Evolutionary conservation across 2,797 vertebrate genomes (phyloP).

Genomic region (Potorous gilbertii): DNA sequence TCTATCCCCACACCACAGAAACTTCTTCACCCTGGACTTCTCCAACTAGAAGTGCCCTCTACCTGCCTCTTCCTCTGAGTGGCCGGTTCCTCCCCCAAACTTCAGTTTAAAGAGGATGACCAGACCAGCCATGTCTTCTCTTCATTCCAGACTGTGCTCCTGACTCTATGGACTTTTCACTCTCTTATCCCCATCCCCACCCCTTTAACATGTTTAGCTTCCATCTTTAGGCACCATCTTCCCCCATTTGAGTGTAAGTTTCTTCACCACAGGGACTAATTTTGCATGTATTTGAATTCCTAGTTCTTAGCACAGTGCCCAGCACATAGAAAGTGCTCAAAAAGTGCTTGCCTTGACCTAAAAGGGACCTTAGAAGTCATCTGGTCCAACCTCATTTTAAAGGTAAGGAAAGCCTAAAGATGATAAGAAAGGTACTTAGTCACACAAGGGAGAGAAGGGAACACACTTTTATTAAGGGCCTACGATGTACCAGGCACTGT

Average conservation of each 20-base stretch:
- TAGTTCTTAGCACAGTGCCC: background rate
- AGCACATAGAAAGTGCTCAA: background rate
- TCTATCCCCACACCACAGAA: background rate
- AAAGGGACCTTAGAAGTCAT: background rate
- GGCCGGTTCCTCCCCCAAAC: background rate
- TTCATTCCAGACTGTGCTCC: background rate
- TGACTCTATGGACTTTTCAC: background rate
- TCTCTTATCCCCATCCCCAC: background rate
- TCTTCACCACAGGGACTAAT: background rate
- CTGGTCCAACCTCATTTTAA: background rate
- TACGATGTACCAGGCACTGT: background rate
- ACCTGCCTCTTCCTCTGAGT: background rate
- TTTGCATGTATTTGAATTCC: background rate
- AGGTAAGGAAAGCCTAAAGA: background rate
- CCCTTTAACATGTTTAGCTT: background rate
- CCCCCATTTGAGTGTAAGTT: background rate
- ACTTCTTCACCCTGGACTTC: background rate
- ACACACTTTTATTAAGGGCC: background rate
- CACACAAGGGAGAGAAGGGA: background rate
- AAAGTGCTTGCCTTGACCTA: background rate
- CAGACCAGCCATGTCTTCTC: background rate
- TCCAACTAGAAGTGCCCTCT: background rate
- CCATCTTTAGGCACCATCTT: background rate
- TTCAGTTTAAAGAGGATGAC: background rate
- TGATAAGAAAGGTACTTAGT: background rate